phyloP scores from a whole-genome alignment of 2,888 invertebrate genomes.

The Drosophila lutescens region DNA sequence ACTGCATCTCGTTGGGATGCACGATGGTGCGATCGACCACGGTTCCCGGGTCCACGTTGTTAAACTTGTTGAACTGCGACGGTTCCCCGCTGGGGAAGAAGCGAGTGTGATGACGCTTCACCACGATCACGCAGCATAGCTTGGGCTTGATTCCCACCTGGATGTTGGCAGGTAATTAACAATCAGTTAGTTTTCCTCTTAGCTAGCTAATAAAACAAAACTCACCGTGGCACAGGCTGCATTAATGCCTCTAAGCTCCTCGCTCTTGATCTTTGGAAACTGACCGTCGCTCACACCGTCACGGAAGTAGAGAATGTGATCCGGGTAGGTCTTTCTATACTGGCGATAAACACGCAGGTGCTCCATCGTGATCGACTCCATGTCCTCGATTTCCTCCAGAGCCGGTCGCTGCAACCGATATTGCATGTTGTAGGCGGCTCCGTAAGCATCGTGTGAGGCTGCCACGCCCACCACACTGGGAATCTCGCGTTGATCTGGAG shows the following conservation, averaged over 20 bases:
- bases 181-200: neutral
- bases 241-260: constrained; percentile 89
- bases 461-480: constrained; percentile 90
- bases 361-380: constrained; percentile 88
- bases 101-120: constrained; percentile 98
- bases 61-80: constrained; percentile 85
- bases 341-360: constrained; percentile 87
- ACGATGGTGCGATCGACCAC: constrained; percentile 94
- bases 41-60: constrained; percentile 94
- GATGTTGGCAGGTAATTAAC: neutral
- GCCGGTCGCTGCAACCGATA: constrained; percentile 91
- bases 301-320: constrained; percentile 90
- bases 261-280: constrained; percentile 86
- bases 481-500: constrained; percentile 87
- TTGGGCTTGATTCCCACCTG: constrained; percentile 86
- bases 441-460: constrained; percentile 89
- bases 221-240: constrained; percentile 87
- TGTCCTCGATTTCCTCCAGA: constrained; percentile 90
- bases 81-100: constrained; percentile 80
- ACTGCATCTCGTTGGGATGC: constrained; percentile 94
- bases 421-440: constrained; percentile 90
- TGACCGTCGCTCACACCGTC: constrained; percentile 96
- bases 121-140: constrained; percentile 96
- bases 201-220: neutral
- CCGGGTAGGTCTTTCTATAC: constrained; percentile 82